Conservation (phyloP, 2,113 vertebrate genomes). For the Triplophysa dalaica region DNA sequence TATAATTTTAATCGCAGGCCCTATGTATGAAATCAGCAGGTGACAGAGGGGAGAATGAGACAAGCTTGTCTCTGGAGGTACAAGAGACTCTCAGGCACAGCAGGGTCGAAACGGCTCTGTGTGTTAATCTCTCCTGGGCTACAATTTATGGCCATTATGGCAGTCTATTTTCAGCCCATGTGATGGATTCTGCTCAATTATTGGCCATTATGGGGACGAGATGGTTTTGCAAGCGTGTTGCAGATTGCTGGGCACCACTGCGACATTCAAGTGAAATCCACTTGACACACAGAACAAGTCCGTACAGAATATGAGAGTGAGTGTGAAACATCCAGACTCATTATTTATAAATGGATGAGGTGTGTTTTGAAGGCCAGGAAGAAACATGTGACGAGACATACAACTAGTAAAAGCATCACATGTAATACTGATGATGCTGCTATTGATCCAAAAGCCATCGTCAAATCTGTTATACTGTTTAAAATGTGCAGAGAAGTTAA, state of each 20-base stretch:
- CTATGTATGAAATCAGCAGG: constrained; percentile 70
- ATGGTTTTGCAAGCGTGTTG: constrained; percentile 75
- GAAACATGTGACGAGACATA: constrained; percentile 1
- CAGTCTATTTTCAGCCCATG: constrained; percentile 80
- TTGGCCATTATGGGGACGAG: constrained; percentile 89
- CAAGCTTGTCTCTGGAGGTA: constrained; percentile 57
- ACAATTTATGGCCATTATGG: constrained; percentile 85
- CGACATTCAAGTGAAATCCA: constrained; percentile 71
- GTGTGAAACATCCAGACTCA: constrained; percentile 14
- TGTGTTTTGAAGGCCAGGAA: neutral
- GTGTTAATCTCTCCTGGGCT: constrained; percentile 71
- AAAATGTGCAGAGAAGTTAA: neutral
- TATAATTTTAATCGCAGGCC: constrained; percentile 64
- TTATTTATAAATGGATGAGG: constrained; percentile 36
- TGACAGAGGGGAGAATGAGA: constrained; percentile 61
- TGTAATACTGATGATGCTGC: neutral
- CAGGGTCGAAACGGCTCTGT: constrained; percentile 68
- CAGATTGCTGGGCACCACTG: constrained; percentile 74
- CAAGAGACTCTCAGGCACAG: constrained; percentile 65
- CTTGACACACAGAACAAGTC: constrained; percentile 50
- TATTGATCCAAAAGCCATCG: neutral
- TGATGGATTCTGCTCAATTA: constrained; percentile 91
- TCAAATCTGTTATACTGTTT: neutral
- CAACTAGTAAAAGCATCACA: constrained; percentile 29
- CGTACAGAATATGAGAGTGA: constrained; percentile 12